Conservation (phyloP, 1,140 invertebrate genomes). For the Charaxes varanes region DNA sequence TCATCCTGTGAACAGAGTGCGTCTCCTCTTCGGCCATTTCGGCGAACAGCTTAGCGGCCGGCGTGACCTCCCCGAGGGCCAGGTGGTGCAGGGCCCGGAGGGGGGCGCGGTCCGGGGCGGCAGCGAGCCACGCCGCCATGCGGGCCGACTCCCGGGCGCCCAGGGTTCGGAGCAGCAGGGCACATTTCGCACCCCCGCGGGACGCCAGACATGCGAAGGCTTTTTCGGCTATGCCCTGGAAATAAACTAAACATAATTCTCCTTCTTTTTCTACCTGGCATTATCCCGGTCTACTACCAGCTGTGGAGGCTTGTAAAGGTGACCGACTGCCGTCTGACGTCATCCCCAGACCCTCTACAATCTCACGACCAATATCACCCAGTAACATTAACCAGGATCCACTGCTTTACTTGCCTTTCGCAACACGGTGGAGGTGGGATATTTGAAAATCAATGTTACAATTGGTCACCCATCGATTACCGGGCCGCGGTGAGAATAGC, state of each 20-base stretch:
- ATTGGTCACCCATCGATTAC: too few relatives aligned
- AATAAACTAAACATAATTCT: neutral
- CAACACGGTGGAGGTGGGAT: too few relatives aligned
- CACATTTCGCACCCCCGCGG: constrained; percentile 17
- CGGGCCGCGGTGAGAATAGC: too few relatives aligned
- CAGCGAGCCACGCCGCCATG: constrained; percentile 44
- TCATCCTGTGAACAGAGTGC: constrained; percentile 82
- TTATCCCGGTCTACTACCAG: too few relatives aligned
- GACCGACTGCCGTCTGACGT: too few relatives aligned
- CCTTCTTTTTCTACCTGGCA: too few relatives aligned
- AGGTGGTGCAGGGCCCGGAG: constrained; percentile 22
- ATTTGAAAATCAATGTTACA: too few relatives aligned
- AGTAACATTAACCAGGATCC: too few relatives aligned
- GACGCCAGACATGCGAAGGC: constrained; percentile 34
- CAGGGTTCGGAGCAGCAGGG: constrained; percentile 27
- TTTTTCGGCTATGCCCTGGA: constrained; percentile 37
- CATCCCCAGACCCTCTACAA: too few relatives aligned
- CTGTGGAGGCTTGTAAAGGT: too few relatives aligned
- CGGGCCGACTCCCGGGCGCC: constrained; percentile 13
- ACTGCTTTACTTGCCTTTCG: too few relatives aligned
- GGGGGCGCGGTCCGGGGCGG: constrained; percentile 43
- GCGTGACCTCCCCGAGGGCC: constrained; percentile 17
- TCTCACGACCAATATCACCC: too few relatives aligned
- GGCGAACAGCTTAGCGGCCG: constrained; percentile 67
- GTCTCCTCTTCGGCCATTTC: constrained; percentile 80